A percentile compares a stretch with the other conserved stretches of the same genome.
Evolutionary conservation across 2,113 vertebrate genomes (phyloP).

Genomic region (Nothocercus nigrocapillus): DNA sequence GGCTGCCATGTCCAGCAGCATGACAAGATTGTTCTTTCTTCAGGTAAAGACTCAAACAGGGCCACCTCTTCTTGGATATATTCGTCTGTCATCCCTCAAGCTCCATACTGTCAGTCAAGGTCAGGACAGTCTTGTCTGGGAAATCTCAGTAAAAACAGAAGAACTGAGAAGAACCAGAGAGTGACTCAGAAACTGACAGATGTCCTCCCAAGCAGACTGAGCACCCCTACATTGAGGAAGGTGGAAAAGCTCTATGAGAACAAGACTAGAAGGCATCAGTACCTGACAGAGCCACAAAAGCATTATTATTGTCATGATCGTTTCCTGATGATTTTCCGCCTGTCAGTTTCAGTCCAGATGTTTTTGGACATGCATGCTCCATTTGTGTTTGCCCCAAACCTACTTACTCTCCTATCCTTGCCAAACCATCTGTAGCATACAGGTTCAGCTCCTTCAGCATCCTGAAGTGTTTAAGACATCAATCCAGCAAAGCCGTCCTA

Average conservation of each 20-base stretch:
- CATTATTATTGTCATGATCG: not conserved
- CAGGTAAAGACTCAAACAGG: not conserved
- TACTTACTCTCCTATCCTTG: not conserved
- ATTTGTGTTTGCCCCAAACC: not conserved
- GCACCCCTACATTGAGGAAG: not conserved
- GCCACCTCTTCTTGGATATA: not conserved
- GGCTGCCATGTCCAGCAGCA: not conserved
- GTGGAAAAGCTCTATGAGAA: not conserved
- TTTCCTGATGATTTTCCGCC: not conserved
- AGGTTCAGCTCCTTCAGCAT: not conserved
- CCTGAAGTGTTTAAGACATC: not conserved
- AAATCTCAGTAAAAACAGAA: not conserved
- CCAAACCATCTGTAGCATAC: fast-evolving
- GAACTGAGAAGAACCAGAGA: not conserved
- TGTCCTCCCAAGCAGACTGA: not conserved
- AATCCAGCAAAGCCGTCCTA: fast-evolving
- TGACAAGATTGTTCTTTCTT: not conserved
- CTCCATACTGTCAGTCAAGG: not conserved
- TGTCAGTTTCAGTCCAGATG: not conserved
- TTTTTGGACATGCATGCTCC: no score
- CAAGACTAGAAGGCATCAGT: not conserved
- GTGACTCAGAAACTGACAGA: not conserved
- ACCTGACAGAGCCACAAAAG: not conserved
- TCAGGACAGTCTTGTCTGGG: not conserved
- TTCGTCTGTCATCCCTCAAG: not conserved